Conservation (phyloP, 1,140 invertebrate genomes). For the Drosophila ercepeae region DNA sequence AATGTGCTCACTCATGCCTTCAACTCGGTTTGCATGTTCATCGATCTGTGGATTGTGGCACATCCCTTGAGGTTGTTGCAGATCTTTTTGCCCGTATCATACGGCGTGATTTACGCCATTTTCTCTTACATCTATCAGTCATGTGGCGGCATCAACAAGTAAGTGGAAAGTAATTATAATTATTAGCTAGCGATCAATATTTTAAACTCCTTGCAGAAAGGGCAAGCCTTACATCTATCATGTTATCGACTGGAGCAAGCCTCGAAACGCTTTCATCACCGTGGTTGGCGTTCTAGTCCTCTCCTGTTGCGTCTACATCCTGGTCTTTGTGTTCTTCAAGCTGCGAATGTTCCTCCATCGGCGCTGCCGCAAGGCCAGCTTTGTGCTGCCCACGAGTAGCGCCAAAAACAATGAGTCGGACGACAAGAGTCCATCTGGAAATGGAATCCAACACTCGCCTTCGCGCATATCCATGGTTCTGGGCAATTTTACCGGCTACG, state of each 20-base stretch:
- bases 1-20: constrained; percentile 90
- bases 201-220: constrained; percentile 78
- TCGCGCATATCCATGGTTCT: constrained; percentile 80
- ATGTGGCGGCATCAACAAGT: constrained; percentile 88
- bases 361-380: constrained; percentile 46
- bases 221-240: constrained; percentile 88
- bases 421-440: constrained; percentile 26
- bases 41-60: constrained; percentile 88
- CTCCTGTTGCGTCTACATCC: constrained; percentile 78
- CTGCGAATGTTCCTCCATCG: constrained; percentile 60
- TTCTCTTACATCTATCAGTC: constrained; percentile 90
- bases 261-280: constrained; percentile 84
- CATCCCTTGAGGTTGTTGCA: constrained; percentile 89
- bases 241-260: constrained; percentile 88
- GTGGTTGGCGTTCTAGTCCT: constrained; percentile 85
- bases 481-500: constrained; percentile 70
- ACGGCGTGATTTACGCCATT: constrained; percentile 87
- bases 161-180: constrained; percentile 28
- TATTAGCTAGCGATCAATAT: neutral
- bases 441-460: constrained; percentile 75
- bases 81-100: constrained; percentile 88
- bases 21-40: constrained; percentile 90
- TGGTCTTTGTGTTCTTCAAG: constrained; percentile 77
- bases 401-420: constrained; percentile 27
- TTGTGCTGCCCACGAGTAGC: constrained; percentile 62